A percentile compares a stretch with the other conserved stretches of the same genome.
Conservation (phyloP, 1,140 invertebrate genomes). For the Ceratosolen fusciceps region DNA sequence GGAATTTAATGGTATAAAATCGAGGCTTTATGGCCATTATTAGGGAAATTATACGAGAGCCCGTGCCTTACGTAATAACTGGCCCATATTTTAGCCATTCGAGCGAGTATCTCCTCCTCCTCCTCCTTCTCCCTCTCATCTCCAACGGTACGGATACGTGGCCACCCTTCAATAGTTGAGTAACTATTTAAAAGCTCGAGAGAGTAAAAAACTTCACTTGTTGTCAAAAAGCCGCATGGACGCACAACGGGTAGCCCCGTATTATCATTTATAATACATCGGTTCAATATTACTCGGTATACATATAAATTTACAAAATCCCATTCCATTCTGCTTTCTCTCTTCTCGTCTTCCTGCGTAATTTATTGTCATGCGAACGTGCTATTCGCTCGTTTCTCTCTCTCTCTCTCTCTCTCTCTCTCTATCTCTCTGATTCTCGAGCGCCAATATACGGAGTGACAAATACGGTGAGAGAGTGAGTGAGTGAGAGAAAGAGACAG, state of each 20-base stretch:
- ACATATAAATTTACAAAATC: constrained; percentile 10
- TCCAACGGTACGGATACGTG: too few relatives aligned
- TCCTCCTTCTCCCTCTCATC: too few relatives aligned
- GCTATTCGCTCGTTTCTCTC: not conserved
- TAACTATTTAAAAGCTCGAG: too few relatives aligned
- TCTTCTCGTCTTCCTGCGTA: not conserved
- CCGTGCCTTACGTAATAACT: not conserved
- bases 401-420: not conserved
- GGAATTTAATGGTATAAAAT: too few relatives aligned
- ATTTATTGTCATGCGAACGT: constrained; percentile 9
- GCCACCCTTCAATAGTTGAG: not conserved
- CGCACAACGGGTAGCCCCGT: not conserved
- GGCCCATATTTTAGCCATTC: too few relatives aligned
- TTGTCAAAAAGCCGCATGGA: too few relatives aligned
- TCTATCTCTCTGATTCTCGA: too few relatives aligned
- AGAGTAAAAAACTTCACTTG: too few relatives aligned
- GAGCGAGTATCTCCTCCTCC: too few relatives aligned
- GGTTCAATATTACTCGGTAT: not conserved
- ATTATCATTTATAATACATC: not conserved
- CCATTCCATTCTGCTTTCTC: constrained; percentile 2
- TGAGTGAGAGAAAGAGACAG: too few relatives aligned
- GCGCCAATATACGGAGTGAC: too few relatives aligned
- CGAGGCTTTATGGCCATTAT: not conserved
- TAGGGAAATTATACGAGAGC: not conserved
- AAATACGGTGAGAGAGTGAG: too few relatives aligned